Base-by-base conservation (phyloP, 2,888 invertebrate species). In the Drosophila koepferae region DNA sequence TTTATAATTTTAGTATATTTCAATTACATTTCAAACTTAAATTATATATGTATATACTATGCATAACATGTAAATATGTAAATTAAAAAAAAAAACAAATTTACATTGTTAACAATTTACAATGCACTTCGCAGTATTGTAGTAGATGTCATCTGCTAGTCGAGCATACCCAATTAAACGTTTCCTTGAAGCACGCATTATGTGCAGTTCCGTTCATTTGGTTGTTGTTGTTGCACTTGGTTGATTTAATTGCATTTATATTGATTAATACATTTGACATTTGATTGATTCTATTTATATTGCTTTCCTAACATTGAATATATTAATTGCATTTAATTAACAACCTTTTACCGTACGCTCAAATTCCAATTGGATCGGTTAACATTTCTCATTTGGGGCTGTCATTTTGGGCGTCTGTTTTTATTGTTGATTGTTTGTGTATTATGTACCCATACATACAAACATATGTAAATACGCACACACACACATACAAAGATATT, bases 361-460 rank as follows among this genome's bases (percentile, higher is more conserved):
- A 41, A 60, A 70, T 70, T 61, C 61, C 43, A 36, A 61, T 56
- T 70, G 59, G 49, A 54, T 64, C 48, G 59, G 14, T 23, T 18
- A n/a, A 41, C 38, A 65, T 72, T 65, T 65, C 31, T 61, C 55
- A 72, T 59, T 49, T 20, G 18, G 18, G 46, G 18, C n/a, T 40
- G 54, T 54, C 20, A 40, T 40, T 55, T 49, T 53, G 34, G 20
- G 34, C 62, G 56, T 64, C 54, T 62, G 58, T 61, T 62, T 70
- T 65, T 16, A 23, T 46, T 62, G 64, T 65, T 62, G 60, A 65
- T 38, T 44, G 10, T 76, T 65, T 71, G 53, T 43, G 41, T 76
- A 54, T 53, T 61, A 43, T 61, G 41, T 34, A 16, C 34, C 2
- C 18, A 56, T 18, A 43, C 31, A 31, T 4, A 20, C 18, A 34